Percentiles rank a stretch among this genome's conserved stretches.
These are phyloP conservation scores for Cepphus grylle DNA, from an alignment of 2,113 vertebrate species.

Conservation along the genomic window DNA sequence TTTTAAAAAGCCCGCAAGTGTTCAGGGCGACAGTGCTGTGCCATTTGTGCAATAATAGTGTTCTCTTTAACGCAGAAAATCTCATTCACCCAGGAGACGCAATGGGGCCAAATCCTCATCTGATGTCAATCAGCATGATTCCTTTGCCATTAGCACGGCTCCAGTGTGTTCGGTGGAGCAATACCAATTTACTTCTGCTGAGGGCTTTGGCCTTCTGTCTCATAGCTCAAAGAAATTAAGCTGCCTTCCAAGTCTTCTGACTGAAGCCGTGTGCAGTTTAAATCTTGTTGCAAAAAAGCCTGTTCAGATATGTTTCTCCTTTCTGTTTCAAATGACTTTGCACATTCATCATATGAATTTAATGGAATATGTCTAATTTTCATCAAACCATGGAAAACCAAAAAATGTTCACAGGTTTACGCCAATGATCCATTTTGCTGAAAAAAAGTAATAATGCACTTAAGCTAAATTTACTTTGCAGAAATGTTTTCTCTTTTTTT, in stretches of 20 bases:
- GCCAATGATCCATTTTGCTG: background rate
- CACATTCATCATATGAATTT: background rate
- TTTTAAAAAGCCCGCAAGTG: background rate
- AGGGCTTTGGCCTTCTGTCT: constrained; percentile 13
- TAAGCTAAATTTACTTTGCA: background rate
- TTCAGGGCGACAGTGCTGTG: background rate
- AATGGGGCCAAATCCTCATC: constrained; percentile 17
- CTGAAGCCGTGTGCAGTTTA: background rate
- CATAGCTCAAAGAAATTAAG: constrained; percentile 25
- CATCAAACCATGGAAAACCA: background rate
- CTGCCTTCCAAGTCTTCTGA: constrained; percentile 3
- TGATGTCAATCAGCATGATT: constrained; percentile 48
- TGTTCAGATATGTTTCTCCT: background rate
- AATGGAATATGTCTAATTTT: constrained; percentile 20
- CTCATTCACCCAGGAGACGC: constrained; percentile 1
- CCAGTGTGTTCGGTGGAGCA: constrained; percentile 33
- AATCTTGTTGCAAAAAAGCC: background rate
- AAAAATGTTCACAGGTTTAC: background rate
- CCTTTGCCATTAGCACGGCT: constrained; percentile 23
- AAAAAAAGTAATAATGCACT: background rate
- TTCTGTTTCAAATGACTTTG: constrained; percentile 35
- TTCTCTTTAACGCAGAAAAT: constrained; percentile 14
- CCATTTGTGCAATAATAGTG: background rate
- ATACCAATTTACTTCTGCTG: background rate
- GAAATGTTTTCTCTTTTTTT: background rate